These are phyloP conservation scores for Acrobasis consociella DNA, from an alignment of 2,888 invertebrate species.

Conservation along the genomic window DNA sequence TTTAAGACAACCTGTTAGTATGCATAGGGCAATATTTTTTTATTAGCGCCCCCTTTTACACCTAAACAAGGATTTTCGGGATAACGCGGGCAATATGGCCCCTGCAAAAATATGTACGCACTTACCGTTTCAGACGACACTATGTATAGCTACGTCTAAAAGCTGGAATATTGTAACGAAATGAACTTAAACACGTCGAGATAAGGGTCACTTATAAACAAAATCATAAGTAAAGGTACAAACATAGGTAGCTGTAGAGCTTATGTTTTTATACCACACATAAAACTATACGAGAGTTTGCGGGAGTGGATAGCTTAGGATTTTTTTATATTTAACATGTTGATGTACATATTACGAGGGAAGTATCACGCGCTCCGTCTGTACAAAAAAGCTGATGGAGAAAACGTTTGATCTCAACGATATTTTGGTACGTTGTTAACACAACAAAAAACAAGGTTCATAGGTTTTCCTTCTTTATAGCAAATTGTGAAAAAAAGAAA, in stretches of 20 bases:
- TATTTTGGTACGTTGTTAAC: too few relatives aligned
- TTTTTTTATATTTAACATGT: slow-evolving; percentile 12
- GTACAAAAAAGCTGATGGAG: too few relatives aligned
- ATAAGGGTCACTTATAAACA: slow-evolving; percentile 3
- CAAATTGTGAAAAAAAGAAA: too few relatives aligned
- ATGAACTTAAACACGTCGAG: not conserved
- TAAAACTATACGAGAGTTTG: slow-evolving; percentile 32
- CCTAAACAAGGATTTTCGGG: slow-evolving; percentile 15
- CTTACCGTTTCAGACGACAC: slow-evolving; percentile 4
- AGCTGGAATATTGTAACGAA: not conserved
- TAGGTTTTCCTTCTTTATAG: too few relatives aligned
- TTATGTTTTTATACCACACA: slow-evolving; percentile 32
- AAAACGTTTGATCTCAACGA: too few relatives aligned
- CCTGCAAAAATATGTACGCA: slow-evolving; percentile 6
- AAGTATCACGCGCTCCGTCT: too few relatives aligned
- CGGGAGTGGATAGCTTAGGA: slow-evolving; percentile 8
- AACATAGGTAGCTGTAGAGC: slow-evolving; percentile 15
- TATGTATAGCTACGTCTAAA: slow-evolving; percentile 8
- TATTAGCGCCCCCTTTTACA: slow-evolving; percentile 8
- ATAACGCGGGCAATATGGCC: not conserved
- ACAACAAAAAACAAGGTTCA: too few relatives aligned
- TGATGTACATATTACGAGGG: too few relatives aligned
- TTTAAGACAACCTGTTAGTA: not conserved
- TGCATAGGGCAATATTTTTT: slow-evolving; percentile 8
- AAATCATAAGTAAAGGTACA: not conserved